phyloP scores from a whole-genome alignment of 30 jellyfish, hydroid and myxozoan species.

The Pseudorhiza aurosa region DNA sequence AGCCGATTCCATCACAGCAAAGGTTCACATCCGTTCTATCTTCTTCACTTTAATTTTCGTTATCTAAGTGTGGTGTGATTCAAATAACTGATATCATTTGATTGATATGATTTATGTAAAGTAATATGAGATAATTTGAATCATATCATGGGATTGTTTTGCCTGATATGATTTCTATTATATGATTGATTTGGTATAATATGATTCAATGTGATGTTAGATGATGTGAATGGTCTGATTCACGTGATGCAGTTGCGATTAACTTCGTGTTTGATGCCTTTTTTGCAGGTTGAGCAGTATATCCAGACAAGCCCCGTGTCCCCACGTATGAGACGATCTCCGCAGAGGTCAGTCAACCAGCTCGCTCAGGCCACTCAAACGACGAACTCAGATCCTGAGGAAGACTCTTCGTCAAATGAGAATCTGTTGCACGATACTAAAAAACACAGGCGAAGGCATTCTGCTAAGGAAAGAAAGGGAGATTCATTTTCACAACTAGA shows the following conservation, averaged over 20 bases:
- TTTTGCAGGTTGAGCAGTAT: constrained; percentile 33
- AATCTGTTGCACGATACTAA: not conserved
- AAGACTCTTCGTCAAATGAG: constrained; percentile 12
- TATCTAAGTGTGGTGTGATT: too few species aligned
- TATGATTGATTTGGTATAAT: too few species aligned
- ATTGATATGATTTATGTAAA: too few species aligned
- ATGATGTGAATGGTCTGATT: too few species aligned
- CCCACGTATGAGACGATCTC: constrained; percentile 29
- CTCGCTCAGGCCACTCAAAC: constrained; percentile 58
- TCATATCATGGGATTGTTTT: too few species aligned
- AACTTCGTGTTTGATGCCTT: not conserved
- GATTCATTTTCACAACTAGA: not conserved
- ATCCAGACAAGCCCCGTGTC: constrained; percentile 70
- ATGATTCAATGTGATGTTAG: too few species aligned
- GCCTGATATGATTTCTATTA: too few species aligned
- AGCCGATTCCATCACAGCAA: constrained; percentile 21
- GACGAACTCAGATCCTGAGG: constrained; percentile 30
- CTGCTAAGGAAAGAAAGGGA: not conserved
- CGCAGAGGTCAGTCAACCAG: constrained; percentile 12
- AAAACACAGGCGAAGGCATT: not conserved
- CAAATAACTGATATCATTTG: too few species aligned
- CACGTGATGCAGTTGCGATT: too few species aligned
- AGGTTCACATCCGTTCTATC: too few species aligned
- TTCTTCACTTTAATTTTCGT: too few species aligned
- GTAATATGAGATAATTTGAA: too few species aligned